phyloP scores from a whole-genome alignment of 2,113 vertebrate species.

The Hydrochoerus hydrochaeris region DNA sequence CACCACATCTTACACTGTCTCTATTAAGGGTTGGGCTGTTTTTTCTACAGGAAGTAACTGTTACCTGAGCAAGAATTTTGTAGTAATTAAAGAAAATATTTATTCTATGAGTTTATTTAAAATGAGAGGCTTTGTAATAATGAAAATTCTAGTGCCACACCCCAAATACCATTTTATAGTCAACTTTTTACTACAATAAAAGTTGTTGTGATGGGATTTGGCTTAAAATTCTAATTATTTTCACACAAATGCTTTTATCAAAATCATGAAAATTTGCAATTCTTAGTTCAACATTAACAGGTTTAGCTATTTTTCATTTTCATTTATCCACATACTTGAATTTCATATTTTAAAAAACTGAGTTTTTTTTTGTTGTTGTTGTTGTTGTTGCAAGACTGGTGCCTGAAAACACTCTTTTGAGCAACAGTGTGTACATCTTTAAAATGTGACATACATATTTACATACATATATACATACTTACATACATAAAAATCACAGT shows the following conservation, averaged over 20 bases:
- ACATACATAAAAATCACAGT: not conserved
- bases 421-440: conserved; percentile 11
- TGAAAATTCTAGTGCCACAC: not conserved
- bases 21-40: not conserved
- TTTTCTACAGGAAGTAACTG: not conserved
- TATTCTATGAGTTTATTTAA: not conserved
- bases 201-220: not conserved
- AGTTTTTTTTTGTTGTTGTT: conserved; percentile 15
- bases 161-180: not conserved
- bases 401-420: conserved; percentile 21
- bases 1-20: not conserved
- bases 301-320: conserved; percentile 41
- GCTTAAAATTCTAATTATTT: conserved; percentile 18
- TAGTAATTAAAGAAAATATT: conserved; percentile 34
- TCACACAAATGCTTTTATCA: conserved; percentile 3
- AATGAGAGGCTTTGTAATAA: not conserved
- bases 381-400: conserved; percentile 58
- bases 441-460: conserved; percentile 28
- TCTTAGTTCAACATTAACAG: not conserved
- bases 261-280: not conserved
- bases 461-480: not conserved
- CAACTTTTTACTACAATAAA: not conserved
- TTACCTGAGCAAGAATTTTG: not conserved
- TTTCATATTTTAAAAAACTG: conserved; percentile 37
- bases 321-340: conserved; percentile 50